These are phyloP conservation scores for Caenorhabditis sp. DNA, from an alignment of 2,888 invertebrate species.

Conservation along the genomic window DNA sequence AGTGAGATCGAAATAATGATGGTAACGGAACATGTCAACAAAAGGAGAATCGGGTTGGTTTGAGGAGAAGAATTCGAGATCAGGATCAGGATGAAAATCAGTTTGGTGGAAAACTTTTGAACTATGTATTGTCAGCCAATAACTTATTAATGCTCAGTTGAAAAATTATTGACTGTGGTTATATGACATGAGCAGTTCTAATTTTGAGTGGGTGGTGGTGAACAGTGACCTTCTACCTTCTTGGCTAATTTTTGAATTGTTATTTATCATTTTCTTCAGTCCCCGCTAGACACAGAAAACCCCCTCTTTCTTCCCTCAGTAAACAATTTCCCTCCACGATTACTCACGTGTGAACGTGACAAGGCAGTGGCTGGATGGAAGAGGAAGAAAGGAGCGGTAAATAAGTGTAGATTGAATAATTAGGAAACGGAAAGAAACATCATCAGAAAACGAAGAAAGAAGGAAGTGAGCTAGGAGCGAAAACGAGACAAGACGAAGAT, in stretches of 20 bases:
- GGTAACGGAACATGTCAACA: not conserved
- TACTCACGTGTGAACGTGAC: slow-evolving; percentile 34
- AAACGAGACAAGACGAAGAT: slow-evolving; percentile 2
- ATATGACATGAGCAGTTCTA: no score
- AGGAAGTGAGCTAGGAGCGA: slow-evolving; percentile 37
- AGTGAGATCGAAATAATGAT: not conserved
- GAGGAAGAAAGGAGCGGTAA: slow-evolving; percentile 26
- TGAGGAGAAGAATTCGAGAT: not conserved
- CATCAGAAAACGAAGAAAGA: slow-evolving; percentile 16
- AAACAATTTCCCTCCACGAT: not conserved
- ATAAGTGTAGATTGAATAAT: slow-evolving; percentile 55
- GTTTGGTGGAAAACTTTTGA: not conserved
- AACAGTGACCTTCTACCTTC: no score
- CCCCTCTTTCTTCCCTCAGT: not conserved
- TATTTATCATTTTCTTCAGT: not conserved
- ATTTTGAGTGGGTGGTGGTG: no score
- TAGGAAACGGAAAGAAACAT: slow-evolving; percentile 43
- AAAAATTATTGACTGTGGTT: no score
- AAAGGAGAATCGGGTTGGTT: not conserved
- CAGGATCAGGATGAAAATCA: no score
- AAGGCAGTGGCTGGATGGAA: not conserved
- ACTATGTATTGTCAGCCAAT: slow-evolving; percentile 20
- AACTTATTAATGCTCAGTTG: no score
- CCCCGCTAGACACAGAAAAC: not conserved
- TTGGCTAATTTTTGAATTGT: not conserved